Conservation (phyloP, 2,113 vertebrate genomes). For the Myocastor coypus region DNA sequence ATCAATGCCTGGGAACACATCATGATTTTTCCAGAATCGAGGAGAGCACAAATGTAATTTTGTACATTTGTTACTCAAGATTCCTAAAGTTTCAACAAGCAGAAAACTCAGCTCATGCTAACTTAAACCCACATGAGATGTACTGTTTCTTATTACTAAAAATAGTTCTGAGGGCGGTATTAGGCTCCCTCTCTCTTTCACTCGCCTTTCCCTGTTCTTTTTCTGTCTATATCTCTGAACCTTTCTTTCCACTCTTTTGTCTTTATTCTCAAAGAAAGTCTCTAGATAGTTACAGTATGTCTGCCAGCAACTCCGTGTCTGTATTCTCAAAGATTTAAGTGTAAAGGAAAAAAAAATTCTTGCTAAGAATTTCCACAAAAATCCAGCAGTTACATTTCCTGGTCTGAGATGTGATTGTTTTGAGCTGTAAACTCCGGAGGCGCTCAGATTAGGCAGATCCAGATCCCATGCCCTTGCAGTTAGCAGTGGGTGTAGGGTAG, state of each 20-base stretch:
- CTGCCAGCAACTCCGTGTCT: neutral
- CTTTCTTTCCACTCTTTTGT: neutral
- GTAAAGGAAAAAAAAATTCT: neutral
- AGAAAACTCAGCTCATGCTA: neutral
- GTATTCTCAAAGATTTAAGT: neutral
- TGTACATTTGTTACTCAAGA: neutral
- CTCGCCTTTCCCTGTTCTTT: neutral
- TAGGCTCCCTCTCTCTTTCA: neutral
- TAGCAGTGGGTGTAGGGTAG: neutral
- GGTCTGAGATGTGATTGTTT: neutral
- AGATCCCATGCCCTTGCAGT: no score
- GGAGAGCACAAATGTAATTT: neutral
- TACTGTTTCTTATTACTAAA: neutral
- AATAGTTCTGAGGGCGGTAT: neutral
- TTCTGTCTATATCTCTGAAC: neutral
- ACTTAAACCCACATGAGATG: neutral
- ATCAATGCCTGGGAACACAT: conserved; percentile 12
- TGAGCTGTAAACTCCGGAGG: neutral
- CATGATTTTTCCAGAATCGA: neutral
- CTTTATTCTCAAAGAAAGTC: neutral
- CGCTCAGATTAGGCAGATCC: accelerated
- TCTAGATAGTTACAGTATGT: neutral
- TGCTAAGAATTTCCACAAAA: neutral
- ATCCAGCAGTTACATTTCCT: neutral
- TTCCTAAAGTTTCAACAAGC: neutral